These are phyloP conservation scores for Otocyon megalotis DNA, from an alignment of 2,113 vertebrate species.

Conservation along the genomic window DNA sequence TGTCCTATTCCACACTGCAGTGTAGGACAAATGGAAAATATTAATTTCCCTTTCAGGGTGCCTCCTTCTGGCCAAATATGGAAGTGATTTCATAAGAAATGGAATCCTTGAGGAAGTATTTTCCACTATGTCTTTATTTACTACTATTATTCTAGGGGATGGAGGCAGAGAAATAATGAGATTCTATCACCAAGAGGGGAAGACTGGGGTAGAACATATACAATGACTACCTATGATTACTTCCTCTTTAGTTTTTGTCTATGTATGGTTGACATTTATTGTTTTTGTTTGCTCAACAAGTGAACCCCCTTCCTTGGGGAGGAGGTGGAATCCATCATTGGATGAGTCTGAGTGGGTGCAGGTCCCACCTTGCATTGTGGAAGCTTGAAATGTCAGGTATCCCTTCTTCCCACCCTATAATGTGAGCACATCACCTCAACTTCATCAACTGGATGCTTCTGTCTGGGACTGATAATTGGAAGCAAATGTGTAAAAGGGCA, in stretches of 20 bases:
- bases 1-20: not conserved
- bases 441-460: not conserved
- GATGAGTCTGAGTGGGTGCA: not conserved
- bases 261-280: not conserved
- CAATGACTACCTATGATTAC: not conserved
- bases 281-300: not conserved
- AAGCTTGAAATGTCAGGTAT: not conserved
- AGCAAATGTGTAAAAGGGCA: not conserved
- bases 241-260: not conserved
- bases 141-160: not conserved
- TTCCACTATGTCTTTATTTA: not conserved
- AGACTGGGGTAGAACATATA: not conserved
- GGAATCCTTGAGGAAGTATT: not conserved
- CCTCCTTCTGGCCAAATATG: not conserved
- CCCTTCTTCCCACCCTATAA: not conserved
- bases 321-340: not conserved
- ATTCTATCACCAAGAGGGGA: not conserved
- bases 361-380: not conserved
- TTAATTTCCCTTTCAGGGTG: not conserved
- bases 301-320: not conserved
- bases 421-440: not conserved
- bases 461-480: not conserved
- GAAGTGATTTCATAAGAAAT: not conserved
- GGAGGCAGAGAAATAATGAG: not conserved
- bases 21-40: not conserved